Percentiles rank a stretch among this genome's conserved stretches.
Conservation (phyloP, 2,888 invertebrate genomes). For the Petrolisthes manimaculis region DNA sequence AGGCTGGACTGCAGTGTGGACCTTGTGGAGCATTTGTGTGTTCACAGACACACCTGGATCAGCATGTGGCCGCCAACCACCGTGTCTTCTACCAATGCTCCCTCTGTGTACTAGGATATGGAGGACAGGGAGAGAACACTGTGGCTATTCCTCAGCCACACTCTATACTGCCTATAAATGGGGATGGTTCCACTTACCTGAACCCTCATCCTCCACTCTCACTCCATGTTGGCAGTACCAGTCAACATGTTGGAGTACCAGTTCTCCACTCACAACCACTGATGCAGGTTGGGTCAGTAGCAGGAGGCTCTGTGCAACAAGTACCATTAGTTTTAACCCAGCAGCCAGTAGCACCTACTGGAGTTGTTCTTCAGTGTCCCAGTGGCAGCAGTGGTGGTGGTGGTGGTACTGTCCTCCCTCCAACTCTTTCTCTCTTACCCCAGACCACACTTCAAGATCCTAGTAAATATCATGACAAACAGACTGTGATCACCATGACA, state of each 20-base stretch:
- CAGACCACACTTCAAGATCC: constrained; percentile 14
- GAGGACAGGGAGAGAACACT: not conserved
- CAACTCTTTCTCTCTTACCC: constrained; percentile 8
- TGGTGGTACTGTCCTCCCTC: not conserved
- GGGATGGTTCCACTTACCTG: not conserved
- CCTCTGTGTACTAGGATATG: not conserved
- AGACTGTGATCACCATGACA: constrained; percentile 31
- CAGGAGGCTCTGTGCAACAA: constrained; percentile 5
- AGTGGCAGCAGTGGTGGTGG: not conserved
- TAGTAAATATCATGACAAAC: constrained; percentile 16
- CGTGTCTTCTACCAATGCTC: not conserved
- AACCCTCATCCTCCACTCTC: not conserved
- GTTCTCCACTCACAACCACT: not conserved
- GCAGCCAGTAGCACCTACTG: not conserved
- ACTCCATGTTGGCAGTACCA: not conserved
- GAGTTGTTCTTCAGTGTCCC: constrained; percentile 33
- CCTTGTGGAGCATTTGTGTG: not conserved
- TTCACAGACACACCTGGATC: not conserved
- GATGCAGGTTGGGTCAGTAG: not conserved
- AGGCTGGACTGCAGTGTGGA: constrained; percentile 5
- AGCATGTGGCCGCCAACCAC: not conserved
- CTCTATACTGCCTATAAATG: not conserved
- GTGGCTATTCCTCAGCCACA: not conserved
- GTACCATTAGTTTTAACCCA: constrained; percentile 32
- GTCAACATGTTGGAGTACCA: not conserved